A percentile compares a stretch with the other conserved stretches of the same genome.
phyloP scores from a whole-genome alignment of 2,888 invertebrate species.

The Plebejus argus region DNA sequence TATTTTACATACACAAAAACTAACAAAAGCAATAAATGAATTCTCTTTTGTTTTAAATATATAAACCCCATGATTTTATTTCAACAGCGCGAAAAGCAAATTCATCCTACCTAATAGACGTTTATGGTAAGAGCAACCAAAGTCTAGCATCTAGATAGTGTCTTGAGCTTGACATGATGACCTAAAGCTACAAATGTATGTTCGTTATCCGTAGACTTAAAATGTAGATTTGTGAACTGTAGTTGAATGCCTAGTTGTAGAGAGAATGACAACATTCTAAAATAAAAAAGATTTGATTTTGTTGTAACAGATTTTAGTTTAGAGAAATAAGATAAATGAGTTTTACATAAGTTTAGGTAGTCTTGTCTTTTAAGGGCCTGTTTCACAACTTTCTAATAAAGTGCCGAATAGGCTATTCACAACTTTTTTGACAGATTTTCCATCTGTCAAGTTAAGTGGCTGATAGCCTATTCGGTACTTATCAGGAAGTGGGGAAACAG shows the following conservation, averaged over 20 bases:
- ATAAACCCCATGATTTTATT: conserved; percentile 40
- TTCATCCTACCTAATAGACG: conserved; percentile 57
- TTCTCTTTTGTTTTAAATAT: not conserved
- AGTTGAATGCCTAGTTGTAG: not conserved
- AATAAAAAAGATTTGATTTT: not conserved
- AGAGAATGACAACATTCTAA: not conserved
- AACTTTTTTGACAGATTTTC: too few relatives aligned
- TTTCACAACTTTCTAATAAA: too few relatives aligned
- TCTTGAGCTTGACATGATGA: conserved; percentile 9
- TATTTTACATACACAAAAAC: too few relatives aligned
- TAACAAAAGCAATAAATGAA: too few relatives aligned
- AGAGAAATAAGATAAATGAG: too few relatives aligned
- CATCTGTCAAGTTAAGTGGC: too few relatives aligned
- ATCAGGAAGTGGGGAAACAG: too few relatives aligned
- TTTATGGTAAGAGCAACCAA: conserved; percentile 64
- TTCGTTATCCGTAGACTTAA: not conserved
- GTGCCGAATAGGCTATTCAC: too few relatives aligned
- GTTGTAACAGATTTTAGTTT: too few relatives aligned
- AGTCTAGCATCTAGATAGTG: conserved; percentile 23
- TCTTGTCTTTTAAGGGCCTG: not conserved
- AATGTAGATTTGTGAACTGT: not conserved
- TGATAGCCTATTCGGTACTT: too few relatives aligned
- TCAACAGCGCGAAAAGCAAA: conserved; percentile 66
- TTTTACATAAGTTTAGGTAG: not conserved
- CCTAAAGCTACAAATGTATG: conserved; percentile 29